Evolutionary conservation across 2,888 invertebrate species (phyloP).

Genomic region (Calephelis perditalis): DNA sequence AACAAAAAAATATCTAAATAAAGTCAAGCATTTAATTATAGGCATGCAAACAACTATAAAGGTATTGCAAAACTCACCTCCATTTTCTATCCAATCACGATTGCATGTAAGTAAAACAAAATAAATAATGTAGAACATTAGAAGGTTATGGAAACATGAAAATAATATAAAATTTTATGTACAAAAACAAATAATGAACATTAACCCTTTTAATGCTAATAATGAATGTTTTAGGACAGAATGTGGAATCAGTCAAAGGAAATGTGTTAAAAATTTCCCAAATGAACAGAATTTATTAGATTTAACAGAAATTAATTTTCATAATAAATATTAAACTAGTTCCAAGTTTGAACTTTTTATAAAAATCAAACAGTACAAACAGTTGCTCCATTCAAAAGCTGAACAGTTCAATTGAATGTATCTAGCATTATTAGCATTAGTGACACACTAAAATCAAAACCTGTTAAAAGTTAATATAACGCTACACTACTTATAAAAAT

Average conservation of each 20-base stretch:
- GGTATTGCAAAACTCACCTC: constrained; percentile 56
- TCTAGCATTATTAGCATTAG: neutral
- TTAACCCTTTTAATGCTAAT: constrained; percentile 12
- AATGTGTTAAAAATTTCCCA: no score
- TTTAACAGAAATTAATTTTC: constrained; percentile 11
- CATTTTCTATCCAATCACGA: constrained; percentile 65
- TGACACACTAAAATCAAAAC: neutral
- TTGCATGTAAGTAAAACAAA: constrained; percentile 70
- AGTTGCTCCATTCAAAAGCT: no score
- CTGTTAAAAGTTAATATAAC: constrained; percentile 5
- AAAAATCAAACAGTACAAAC: no score
- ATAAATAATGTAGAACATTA: constrained; percentile 42
- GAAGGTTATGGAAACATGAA: constrained; percentile 26
- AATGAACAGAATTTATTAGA: no score
- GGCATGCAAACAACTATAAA: constrained; percentile 32
- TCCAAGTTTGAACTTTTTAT: no score
- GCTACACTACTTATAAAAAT: neutral
- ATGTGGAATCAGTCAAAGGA: no score
- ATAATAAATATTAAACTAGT: neutral
- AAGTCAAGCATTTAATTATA: neutral
- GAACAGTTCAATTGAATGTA: no score
- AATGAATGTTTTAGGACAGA: neutral
- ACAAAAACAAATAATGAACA: constrained; percentile 12
- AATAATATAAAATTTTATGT: constrained; percentile 20
- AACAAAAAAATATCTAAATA: no score